A percentile compares a stretch with the other conserved stretches of the same genome.
Conservation (phyloP, 2,888 invertebrate genomes). For the Troides helena region DNA sequence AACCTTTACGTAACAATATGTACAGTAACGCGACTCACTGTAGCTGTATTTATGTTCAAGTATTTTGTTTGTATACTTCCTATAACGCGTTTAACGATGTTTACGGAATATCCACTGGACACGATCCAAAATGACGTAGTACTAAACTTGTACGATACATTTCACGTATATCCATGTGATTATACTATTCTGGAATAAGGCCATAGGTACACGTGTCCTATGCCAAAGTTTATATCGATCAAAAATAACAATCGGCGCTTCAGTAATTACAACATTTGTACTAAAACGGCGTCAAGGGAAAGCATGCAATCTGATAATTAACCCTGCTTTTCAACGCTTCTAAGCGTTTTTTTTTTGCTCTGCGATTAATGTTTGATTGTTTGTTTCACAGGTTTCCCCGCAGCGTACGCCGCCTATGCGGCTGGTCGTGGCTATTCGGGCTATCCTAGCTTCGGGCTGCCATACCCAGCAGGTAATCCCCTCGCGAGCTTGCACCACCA, state of each 20-base stretch:
- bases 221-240: constrained; percentile 50
- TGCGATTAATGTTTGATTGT: constrained; percentile 52
- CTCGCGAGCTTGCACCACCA: constrained; percentile 89
- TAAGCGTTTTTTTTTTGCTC: constrained; percentile 36
- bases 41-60: not conserved
- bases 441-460: constrained; percentile 98
- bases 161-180: constrained; percentile 60
- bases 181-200: constrained; percentile 68
- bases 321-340: constrained; percentile 46
- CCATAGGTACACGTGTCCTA: constrained; percentile 58
- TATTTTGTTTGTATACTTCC: constrained; percentile 39
- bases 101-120: constrained; percentile 70
- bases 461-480: constrained; percentile 97
- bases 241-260: constrained; percentile 46
- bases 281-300: constrained; percentile 42
- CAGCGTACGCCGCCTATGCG: constrained; percentile 97
- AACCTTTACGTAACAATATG: not conserved
- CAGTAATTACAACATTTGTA: constrained; percentile 40
- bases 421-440: constrained; percentile 98
- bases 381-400: constrained; percentile 91
- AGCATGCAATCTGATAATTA: constrained; percentile 60
- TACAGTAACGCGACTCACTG: not conserved
- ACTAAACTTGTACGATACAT: constrained; percentile 56
- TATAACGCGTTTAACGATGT: constrained; percentile 63
- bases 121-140: constrained; percentile 71